phyloP scores from a whole-genome alignment of 1,140 invertebrate genomes.

The Asbolus verrucosus region DNA sequence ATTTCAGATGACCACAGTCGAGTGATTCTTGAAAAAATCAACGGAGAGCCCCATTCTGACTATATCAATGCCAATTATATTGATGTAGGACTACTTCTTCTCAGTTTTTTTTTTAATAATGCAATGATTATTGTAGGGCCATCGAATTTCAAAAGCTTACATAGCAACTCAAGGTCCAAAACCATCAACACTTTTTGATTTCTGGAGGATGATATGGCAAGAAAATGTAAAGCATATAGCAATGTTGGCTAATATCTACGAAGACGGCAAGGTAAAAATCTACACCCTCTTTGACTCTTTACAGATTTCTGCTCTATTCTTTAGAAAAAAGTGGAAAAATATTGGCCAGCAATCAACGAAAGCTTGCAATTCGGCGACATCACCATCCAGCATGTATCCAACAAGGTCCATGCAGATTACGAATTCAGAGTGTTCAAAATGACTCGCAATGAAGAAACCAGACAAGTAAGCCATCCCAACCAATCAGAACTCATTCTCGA shows the following conservation, averaged over 20 bases:
- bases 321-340: constrained; percentile 72
- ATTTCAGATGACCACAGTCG: constrained; percentile 82
- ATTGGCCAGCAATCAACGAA: constrained; percentile 71
- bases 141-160: constrained; percentile 73
- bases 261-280: constrained; percentile 72
- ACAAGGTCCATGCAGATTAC: constrained; percentile 67
- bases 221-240: constrained; percentile 78
- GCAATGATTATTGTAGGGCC: constrained; percentile 68
- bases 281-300: neutral
- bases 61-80: constrained; percentile 59
- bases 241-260: constrained; percentile 80
- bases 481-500: neutral
- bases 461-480: constrained; percentile 62
- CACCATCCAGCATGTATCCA: constrained; percentile 64
- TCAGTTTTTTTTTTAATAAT: neutral
- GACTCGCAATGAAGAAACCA: constrained; percentile 66
- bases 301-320: no score
- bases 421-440: constrained; percentile 68
- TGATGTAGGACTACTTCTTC: constrained; percentile 17
- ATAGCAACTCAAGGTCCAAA: constrained; percentile 85
- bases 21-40: constrained; percentile 75
- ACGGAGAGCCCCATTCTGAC: constrained; percentile 58
- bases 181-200: constrained; percentile 77
- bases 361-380: constrained; percentile 64
- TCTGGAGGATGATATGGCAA: constrained; percentile 85